Evolutionary conservation across 2,113 vertebrate genomes (phyloP), one percentile per base, ranked within the genome.

Genomic region (Hiodon alosoides): DNA sequence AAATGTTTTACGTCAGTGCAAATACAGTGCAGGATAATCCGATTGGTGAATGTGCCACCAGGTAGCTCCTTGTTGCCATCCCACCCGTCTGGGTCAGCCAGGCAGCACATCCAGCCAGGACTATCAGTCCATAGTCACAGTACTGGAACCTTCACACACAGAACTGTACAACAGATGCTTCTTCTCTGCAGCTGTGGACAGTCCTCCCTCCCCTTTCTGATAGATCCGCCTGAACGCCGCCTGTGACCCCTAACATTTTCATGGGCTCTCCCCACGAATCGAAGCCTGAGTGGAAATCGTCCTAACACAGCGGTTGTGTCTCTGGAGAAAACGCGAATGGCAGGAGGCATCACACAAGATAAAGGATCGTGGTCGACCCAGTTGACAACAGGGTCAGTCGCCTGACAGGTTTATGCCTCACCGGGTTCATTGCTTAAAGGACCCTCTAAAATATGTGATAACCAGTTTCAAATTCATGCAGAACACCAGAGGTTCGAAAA

Each of bases 381-480:
- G 10, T 4, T 3, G 7, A 8, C 4, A n/a, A 16, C 14, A 10
- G 60, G 11, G 51, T 17, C 48, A 69, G 31, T 13, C 48, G n/a
- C 57, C 74, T 62, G 67, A 57, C 8, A 31, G 50, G n/a, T 48
- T 54, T 16, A 48, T 17, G 6, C 14, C 69, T 71, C 31, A 48
- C n/a, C 47, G 31, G 17, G 71, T 64, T 57, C 53, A 54, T 11
- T 67, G 51, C 61, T 66, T 65, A 67, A 67, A 46, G 11, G 50
- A 54, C 67, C 48, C 4, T 48, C 51, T 2, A 46, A 70, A 70
- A 76, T 57, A 11, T 47, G 16, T 7, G 48, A 60, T 69, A 76
- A 76, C 48, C 57, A 64, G 50, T 51, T 76, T 76, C 11, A 5
- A 54, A 71, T 71, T 71, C 31, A 64, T 61, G 16, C 48, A 53